Evolutionary conservation across 2,888 invertebrate genomes (phyloP).

Genomic region (Drosophila incognita): DNA sequence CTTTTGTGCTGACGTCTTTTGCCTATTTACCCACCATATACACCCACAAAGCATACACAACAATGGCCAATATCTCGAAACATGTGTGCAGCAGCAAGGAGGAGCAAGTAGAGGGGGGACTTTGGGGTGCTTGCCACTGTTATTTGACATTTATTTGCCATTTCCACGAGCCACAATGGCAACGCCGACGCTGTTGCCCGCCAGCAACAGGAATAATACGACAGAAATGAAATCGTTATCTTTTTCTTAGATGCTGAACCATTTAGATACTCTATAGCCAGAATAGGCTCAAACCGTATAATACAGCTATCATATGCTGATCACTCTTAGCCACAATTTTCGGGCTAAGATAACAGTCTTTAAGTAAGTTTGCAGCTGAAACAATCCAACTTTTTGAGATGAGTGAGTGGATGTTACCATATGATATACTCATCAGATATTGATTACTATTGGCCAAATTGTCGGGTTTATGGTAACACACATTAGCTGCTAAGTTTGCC

Average conservation of each 20-base stretch:
- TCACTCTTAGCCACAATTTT: neutral
- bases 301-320: neutral
- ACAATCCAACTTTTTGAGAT: neutral
- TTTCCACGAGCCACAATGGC: conserved; percentile 56
- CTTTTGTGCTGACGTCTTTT: conserved; percentile 68
- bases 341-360: rapidly evolving
- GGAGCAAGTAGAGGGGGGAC: neutral
- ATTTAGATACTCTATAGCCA: neutral
- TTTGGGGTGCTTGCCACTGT: conserved; percentile 42
- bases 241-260: neutral
- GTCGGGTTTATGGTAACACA: neutral
- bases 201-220: conserved; percentile 22
- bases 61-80: conserved; percentile 60
- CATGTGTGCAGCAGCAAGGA: conserved; percentile 36
- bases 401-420: neutral
- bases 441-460: neutral
- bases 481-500: neutral
- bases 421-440: neutral
- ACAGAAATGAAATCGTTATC: neutral
- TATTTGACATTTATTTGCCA: conserved; percentile 81
- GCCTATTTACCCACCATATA: conserved; percentile 53
- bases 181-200: conserved; percentile 14
- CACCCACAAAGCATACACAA: conserved; percentile 37
- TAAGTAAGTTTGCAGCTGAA: neutral
- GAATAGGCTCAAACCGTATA: neutral